Conservation (phyloP, 2,888 invertebrate genomes). For the Allolobophora icterica region DNA sequence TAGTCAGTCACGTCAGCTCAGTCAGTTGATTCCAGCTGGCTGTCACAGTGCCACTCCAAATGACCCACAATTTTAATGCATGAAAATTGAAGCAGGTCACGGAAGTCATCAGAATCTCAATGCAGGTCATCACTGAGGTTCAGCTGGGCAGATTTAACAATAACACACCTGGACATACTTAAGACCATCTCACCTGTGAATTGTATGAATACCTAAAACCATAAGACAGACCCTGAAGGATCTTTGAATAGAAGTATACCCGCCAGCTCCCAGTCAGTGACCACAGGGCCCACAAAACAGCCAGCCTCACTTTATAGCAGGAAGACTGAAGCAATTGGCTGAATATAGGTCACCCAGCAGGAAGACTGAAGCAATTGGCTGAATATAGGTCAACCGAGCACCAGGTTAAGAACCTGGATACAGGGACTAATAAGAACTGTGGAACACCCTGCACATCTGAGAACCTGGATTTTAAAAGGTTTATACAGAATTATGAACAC, state of each 20-base stretch:
- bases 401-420: neutral
- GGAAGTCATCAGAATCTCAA: neutral
- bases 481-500: too few species aligned
- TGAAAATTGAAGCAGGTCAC: constrained; percentile 1
- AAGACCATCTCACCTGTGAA: neutral
- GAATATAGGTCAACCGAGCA: neutral
- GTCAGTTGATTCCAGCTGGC: neutral
- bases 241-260: neutral
- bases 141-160: neutral
- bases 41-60: neutral
- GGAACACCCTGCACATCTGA: too few species aligned
- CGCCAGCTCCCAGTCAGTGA: neutral
- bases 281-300: neutral
- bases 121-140: neutral
- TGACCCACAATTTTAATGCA: neutral
- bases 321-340: neutral
- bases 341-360: neutral
- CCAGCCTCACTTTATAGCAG: neutral
- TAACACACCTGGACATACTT: neutral
- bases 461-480: neutral
- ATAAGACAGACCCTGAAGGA: neutral
- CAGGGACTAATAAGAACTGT: neutral
- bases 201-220: neutral
- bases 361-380: neutral
- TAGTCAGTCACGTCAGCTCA: neutral